A percentile compares a stretch with the other conserved stretches of the same genome.
These are phyloP conservation scores for Cuculus canorus DNA, from an alignment of 2,797 vertebrate species.

Conservation along the genomic window DNA sequence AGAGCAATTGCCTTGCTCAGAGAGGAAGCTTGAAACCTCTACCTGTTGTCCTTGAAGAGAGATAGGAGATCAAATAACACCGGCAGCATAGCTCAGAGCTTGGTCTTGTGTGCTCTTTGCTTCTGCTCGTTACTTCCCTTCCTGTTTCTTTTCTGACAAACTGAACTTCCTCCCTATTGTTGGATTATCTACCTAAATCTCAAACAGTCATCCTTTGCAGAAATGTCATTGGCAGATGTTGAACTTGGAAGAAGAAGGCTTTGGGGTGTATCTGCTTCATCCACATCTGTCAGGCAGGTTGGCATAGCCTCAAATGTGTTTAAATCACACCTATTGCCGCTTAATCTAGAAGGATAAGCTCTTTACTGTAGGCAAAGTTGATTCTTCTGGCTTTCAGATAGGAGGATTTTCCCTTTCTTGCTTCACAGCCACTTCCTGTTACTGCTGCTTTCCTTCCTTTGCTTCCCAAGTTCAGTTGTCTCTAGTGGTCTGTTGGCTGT, in stretches of 20 bases:
- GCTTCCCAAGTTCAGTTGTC: background rate
- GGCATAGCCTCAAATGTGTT: background rate
- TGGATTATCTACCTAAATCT: conserved; percentile 44
- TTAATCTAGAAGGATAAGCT: background rate
- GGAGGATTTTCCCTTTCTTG: background rate
- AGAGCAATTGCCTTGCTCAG: background rate
- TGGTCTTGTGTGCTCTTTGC: accelerated
- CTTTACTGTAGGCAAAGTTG: background rate
- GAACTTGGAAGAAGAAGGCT: background rate
- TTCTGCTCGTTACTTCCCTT: conserved; percentile 28
- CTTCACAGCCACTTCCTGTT: background rate
- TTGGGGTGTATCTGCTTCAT: background rate
- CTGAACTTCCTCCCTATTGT: conserved; percentile 57
- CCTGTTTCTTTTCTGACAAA: conserved; percentile 34
- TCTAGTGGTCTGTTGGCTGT: background rate
- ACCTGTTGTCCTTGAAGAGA: background rate
- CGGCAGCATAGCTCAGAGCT: background rate
- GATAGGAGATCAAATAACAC: background rate
- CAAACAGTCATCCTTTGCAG: conserved; percentile 47
- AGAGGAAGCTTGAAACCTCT: background rate
- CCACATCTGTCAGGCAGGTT: background rate
- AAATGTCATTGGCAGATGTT: background rate
- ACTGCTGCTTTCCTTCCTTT: background rate
- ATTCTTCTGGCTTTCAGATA: background rate
- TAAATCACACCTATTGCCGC: background rate